Conservation (phyloP, 2,888 invertebrate genomes). For the Dynastes maya region DNA sequence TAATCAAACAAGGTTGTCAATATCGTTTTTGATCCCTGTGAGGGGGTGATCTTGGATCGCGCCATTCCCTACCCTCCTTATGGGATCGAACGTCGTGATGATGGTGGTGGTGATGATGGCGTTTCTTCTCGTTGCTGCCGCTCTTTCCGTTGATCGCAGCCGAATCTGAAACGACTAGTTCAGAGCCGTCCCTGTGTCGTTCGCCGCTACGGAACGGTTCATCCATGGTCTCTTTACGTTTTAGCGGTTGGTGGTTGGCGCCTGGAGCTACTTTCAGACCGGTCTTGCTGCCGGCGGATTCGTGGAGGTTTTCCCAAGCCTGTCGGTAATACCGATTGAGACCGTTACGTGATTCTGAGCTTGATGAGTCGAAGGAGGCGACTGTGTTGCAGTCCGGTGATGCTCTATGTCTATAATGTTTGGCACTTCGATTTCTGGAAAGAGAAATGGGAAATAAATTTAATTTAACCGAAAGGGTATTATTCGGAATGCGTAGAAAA, state of each 20-base stretch:
- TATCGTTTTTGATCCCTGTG: conserved; percentile 75
- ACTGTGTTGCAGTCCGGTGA: conserved; percentile 94
- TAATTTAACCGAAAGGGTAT: background rate
- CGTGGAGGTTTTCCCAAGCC: conserved; percentile 94
- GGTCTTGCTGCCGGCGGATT: conserved; percentile 79
- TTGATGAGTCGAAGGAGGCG: conserved; percentile 89
- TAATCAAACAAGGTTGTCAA: conserved; percentile 67
- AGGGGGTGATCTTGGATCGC: conserved; percentile 71
- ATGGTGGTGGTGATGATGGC: conserved; percentile 84
- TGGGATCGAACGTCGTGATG: conserved; percentile 77
- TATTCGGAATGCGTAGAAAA: background rate
- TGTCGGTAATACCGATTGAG: conserved; percentile 91
- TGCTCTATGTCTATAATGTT: conserved; percentile 90
- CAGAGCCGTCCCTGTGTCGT: conserved; percentile 78
- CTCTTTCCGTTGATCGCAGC: conserved; percentile 68
- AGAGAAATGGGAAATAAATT: background rate
- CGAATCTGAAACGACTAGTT: conserved; percentile 81
- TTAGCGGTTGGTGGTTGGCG: conserved; percentile 74
- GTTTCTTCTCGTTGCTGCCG: conserved; percentile 73
- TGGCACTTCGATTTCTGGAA: conserved; percentile 83
- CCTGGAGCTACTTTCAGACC: conserved; percentile 59
- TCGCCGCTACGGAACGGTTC: conserved; percentile 73
- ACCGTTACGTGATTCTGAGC: conserved; percentile 78
- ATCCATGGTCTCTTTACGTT: conserved; percentile 82
- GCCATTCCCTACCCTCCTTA: conserved; percentile 75